Evolutionary conservation across 2,888 invertebrate species (phyloP), one percentile per base, ranked within the genome.

Genomic region (Aleiodes alternator): DNA sequence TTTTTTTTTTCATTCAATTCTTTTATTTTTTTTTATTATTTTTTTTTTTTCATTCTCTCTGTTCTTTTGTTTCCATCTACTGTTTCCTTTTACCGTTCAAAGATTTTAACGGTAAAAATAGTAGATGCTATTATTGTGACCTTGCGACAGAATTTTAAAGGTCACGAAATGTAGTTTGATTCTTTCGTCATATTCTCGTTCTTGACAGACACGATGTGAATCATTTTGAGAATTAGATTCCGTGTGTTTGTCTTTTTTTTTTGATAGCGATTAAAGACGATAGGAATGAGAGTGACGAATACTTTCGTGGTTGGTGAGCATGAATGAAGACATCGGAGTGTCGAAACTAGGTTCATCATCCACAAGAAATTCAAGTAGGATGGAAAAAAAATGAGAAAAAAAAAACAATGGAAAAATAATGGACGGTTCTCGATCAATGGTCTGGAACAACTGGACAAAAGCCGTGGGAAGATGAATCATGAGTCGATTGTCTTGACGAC

Each of bases 391-490:
- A 78, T 73, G 75, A 57, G 68, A 72, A 61, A 56, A 29, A 66
- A 71, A 57, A 59, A 59, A 59, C 31, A 11, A 34, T 68, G 69
- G 74, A 76, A 75, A 72, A 79, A 73, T 76, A 79, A 80, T 80
- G 66, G 82, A 82, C 75, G 81, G 82, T 84, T 79, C 76, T 81
- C 81, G 83, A 77, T 79, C 85, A 83, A 80, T 84, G 82, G 81
- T 73, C 82, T 81, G 85, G 83, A 87, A 85, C 66, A 68, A 85
- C 80, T 75, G 77, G 61, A 72, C 73, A 78, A 82, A 80, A 77
- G 78, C 84, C 86, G 87, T 87, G 87, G 86, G 87, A 87, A 86
- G 73, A 83, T 82, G 80, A 80, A 77, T 76, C 78, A 76, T 68
- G 64, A 69, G 69, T 34, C 73, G 48, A 51, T 77, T 72, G 29